These are phyloP conservation scores for Toxotes jaculatrix DNA, from an alignment of 2,113 vertebrate species.

Conservation along the genomic window DNA sequence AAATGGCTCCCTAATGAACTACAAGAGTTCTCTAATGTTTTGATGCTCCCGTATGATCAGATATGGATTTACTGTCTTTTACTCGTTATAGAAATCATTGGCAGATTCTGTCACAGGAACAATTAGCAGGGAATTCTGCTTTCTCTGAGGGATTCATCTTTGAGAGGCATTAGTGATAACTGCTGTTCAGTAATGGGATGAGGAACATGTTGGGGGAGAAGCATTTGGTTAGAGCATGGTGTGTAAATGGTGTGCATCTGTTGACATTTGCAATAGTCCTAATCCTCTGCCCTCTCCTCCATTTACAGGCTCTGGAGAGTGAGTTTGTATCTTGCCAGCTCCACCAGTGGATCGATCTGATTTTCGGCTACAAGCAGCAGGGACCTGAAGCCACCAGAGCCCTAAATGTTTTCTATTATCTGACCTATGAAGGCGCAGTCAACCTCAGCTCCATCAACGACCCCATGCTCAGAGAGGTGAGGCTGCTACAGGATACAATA, in stretches of 20 bases:
- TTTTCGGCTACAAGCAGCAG: conserved; percentile 99
- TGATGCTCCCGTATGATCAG: conserved; percentile 70
- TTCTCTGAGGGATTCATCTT: conserved; percentile 60
- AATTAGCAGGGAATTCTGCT: conserved; percentile 49
- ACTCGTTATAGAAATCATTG: conserved; percentile 71
- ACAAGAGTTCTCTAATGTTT: conserved; percentile 68
- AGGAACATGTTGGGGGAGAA: conserved; percentile 34
- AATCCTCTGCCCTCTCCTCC: conserved; percentile 25
- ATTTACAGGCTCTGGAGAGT: conserved; percentile 94
- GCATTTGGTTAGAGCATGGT: conserved; percentile 39
- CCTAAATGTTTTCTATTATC: conserved; percentile 97
- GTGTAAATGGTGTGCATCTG: conserved; percentile 48
- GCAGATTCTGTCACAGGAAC: conserved; percentile 57
- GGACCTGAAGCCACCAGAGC: conserved; percentile 94
- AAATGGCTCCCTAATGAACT: conserved; percentile 76
- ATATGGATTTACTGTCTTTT: conserved; percentile 59
- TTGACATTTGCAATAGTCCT: conserved; percentile 37
- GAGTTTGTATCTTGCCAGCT: conserved; percentile 99
- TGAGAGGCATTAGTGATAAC: conserved; percentile 56
- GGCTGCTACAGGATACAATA: conserved; percentile 33
- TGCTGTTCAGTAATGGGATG: conserved; percentile 54
- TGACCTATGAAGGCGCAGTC: conserved; percentile 96
- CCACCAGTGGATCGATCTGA: conserved; percentile 99
- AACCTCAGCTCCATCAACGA: conserved; percentile 95
- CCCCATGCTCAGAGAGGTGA: conserved; percentile 94